Conservation (phyloP, 30 jellyfish, hydroid and myxozoan species). For the Sanderia malayensis region DNA sequence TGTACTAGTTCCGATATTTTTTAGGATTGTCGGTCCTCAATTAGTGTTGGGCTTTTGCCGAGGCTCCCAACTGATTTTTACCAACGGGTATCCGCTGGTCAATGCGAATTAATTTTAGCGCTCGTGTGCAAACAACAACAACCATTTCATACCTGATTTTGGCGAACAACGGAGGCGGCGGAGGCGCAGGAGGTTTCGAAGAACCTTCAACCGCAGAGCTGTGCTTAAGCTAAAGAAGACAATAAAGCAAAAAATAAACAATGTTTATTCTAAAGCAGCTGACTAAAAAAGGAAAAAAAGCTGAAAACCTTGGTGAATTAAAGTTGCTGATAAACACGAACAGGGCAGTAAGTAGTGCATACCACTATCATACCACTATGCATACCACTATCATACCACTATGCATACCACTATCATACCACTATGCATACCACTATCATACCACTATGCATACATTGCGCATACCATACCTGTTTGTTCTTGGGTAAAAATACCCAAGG, state of each 20-base stretch:
- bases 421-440: neutral
- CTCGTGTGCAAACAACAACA: no score
- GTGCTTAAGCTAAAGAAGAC: constrained; percentile 1
- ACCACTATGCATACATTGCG: no score
- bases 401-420: neutral
- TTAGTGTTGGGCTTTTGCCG: no score
- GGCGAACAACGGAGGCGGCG: constrained; percentile 53
- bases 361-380: neutral
- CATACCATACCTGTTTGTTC: constrained; percentile 37
- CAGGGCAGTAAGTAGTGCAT: neutral
- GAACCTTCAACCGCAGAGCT: constrained; percentile 36
- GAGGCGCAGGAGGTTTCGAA: constrained; percentile 44
- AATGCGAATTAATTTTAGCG: no score
- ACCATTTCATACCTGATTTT: constrained; percentile 48
- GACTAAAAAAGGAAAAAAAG: no score
- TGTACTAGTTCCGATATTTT: no score
- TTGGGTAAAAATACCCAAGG: constrained; percentile 73
- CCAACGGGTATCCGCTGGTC: no score
- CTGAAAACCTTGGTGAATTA: neutral
- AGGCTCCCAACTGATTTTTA: no score
- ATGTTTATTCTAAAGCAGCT: no score
- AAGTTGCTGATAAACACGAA: neutral
- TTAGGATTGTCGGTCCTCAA: no score
- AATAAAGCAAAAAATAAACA: neutral
- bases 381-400: neutral